Evolutionary conservation across 2,113 vertebrate species (phyloP).

Genomic region (Stegostoma tigrinum): DNA sequence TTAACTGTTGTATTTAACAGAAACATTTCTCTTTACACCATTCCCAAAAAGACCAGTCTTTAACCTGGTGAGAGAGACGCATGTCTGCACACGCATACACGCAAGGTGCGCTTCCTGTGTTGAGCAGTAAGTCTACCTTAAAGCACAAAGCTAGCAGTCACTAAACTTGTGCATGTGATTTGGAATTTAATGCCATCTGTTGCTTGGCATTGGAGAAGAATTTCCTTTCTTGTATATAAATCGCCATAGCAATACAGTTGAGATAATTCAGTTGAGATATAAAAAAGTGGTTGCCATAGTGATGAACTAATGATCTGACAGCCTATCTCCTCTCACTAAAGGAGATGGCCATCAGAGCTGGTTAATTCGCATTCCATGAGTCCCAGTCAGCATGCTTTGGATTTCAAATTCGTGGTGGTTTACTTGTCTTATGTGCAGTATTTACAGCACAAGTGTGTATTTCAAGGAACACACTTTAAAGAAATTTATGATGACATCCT

Average conservation of each 20-base stretch:
- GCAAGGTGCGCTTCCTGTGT: background rate
- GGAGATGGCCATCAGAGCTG: slow-evolving; percentile 19
- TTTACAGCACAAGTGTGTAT: background rate
- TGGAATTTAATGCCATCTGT: slow-evolving; percentile 77
- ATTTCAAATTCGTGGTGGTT: background rate
- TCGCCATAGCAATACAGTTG: slow-evolving; percentile 84
- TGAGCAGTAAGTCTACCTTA: background rate
- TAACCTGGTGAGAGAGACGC: no score
- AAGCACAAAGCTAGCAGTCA: background rate
- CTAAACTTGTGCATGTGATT: slow-evolving; percentile 53
- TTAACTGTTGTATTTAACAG: background rate
- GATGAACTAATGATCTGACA: slow-evolving; percentile 86
- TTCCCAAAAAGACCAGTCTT: background rate
- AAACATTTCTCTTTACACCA: background rate
- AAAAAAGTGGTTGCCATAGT: slow-evolving; percentile 87
- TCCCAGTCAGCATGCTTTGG: background rate
- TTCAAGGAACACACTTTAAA: background rate
- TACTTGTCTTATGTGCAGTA: background rate
- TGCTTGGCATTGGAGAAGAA: slow-evolving; percentile 76
- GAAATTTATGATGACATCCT: background rate
- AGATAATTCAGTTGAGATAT: slow-evolving; percentile 70
- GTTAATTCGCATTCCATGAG: slow-evolving; percentile 7
- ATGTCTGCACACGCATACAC: no score
- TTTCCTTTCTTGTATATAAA: slow-evolving; percentile 87
- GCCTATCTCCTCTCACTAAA: slow-evolving; percentile 47